A percentile compares a stretch with the other conserved stretches of the same genome.
Conservation (phyloP, 2,888 invertebrate genomes). For the Oscheius sp. region DNA sequence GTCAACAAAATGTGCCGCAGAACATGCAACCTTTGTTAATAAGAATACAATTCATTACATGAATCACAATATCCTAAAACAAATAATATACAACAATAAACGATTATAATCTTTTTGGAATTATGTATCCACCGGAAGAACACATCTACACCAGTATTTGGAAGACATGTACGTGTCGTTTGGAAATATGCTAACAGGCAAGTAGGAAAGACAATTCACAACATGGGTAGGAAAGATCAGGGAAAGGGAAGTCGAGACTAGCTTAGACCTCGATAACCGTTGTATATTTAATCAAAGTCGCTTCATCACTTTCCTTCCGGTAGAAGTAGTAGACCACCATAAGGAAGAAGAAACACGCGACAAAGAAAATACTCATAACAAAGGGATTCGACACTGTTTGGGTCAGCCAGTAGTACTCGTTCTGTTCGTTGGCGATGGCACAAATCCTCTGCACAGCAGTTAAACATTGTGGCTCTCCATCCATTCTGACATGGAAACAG, state of each 20-base stretch:
- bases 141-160: conserved; percentile 14
- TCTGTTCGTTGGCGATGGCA: background rate
- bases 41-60: background rate
- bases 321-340: conserved; percentile 1
- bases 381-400: background rate
- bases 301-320: conserved; percentile 11
- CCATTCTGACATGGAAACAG: background rate
- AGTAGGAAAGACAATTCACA: conserved; percentile 24
- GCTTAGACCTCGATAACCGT: conserved; percentile 8
- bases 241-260: background rate
- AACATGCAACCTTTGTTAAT: conserved; percentile 29
- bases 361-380: background rate
- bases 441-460: background rate
- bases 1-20: conserved; percentile 23
- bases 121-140: conserved; percentile 6
- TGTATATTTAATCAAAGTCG: conserved; percentile 19
- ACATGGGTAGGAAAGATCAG: conserved; percentile 19
- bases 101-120: background rate
- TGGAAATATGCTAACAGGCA: conserved; percentile 27
- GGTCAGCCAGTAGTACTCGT: background rate
- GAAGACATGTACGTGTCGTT: conserved; percentile 1
- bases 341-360: background rate
- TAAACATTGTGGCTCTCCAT: background rate
- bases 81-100: background rate
- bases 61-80: background rate